Base-by-base conservation (phyloP, 1,140 invertebrate genomes). In the Tyrophagus putrescentiae region DNA sequence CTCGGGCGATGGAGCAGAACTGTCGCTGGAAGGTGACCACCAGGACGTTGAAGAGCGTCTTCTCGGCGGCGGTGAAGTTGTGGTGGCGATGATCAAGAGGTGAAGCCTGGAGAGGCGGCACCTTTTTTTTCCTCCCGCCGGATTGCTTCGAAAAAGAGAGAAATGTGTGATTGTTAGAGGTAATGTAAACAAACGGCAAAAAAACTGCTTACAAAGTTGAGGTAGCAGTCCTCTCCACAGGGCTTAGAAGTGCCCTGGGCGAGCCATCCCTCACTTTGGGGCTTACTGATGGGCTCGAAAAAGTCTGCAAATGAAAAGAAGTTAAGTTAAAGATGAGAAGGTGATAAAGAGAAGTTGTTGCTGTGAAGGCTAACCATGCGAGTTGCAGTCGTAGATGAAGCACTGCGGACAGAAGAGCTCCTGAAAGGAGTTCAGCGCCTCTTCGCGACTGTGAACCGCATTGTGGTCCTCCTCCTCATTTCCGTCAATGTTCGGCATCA, bases 311-410 rank as follows among this genome's bases (percentile, higher is more conserved):
- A 4, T 67, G 65, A 60, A 60, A 31, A n/a, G n/a, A 42, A 61
- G 60, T 59, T 27, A 28, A 45, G 6, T 33, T 11, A 36, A 1
- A 27, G 27, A n/a, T 29, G 25, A 23, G 16, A 33, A 28, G 18
- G 21, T 18, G 34, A 57, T n/a, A 28, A 7, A 59, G 36, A 27
- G 25, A 41, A 27, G 39, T 16, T 11, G 23, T 13, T 29, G 54
- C 16, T n/a, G n/a, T n/a, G n/a, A n/a, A n/a, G n/a, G 81, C 84
- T 85, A 77, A 86, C 87, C 84, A 75, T 97, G 93, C 48, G 95
- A 73, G 70, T 94, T 93, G 72, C 94, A 98, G 74, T 98, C 94
- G 72, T 97, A 98, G 80, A 95, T 96, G 72, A 92, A 97, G 74
- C 93, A 97, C 11, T 92, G 76, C 23, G 92, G 75, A 70, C 93